Evolutionary conservation across 1,140 invertebrate species (phyloP).

Genomic region (Drosophila willistoni): DNA sequence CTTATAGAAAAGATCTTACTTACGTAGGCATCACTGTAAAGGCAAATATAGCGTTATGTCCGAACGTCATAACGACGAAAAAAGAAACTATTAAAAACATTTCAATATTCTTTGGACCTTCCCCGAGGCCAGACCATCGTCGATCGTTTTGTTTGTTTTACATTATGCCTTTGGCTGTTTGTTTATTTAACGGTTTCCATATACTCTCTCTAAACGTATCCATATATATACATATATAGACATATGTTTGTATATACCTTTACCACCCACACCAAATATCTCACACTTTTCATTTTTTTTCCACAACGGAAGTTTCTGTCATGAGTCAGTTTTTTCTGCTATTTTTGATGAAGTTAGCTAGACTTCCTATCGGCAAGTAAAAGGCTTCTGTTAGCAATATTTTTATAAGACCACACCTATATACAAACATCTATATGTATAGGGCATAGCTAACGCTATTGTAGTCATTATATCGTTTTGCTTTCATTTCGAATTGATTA

Average conservation of each 20-base stretch:
- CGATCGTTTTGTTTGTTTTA: conserved; percentile 61
- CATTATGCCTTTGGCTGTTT: conserved; percentile 58
- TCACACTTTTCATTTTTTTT: conserved; percentile 40
- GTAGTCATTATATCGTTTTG: conserved; percentile 19
- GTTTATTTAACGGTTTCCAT: conserved; percentile 65
- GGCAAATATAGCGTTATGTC: conserved; percentile 49
- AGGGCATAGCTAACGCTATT: neutral
- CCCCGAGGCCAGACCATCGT: conserved; percentile 39
- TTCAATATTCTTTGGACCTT: conserved; percentile 57
- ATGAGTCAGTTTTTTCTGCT: conserved; percentile 60
- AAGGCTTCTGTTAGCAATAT: conserved; percentile 17
- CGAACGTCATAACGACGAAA: conserved; percentile 44
- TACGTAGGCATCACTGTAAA: conserved; percentile 34
- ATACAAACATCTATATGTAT: neutral
- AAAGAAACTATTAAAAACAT: conserved; percentile 62
- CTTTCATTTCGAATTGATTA: conserved; percentile 52
- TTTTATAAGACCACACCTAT: conserved; percentile 40
- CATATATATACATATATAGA: conserved; percentile 1
- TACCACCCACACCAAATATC: conserved; percentile 37
- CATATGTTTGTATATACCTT: neutral
- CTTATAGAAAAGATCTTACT: neutral
- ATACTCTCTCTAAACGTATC: conserved; percentile 35
- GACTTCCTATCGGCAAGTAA: conserved; percentile 43
- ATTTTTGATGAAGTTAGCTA: conserved; percentile 30
- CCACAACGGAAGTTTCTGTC: conserved; percentile 74